Conservation (phyloP, 2,888 invertebrate species). For the Nymphalis c-album region DNA sequence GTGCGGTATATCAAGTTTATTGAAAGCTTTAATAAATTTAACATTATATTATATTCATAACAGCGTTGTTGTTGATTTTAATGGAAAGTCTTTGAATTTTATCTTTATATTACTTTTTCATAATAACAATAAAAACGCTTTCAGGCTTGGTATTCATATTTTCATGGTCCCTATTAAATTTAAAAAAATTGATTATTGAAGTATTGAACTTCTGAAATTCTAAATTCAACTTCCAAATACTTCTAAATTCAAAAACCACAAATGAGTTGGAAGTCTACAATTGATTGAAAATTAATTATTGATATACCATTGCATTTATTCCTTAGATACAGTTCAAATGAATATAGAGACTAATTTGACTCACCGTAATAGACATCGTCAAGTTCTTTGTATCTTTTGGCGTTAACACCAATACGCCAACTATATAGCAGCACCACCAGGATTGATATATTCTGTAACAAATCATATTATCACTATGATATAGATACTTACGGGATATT, state of each 20-base stretch:
- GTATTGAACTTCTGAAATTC: too few relatives aligned
- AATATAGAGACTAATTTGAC: conserved; percentile 43
- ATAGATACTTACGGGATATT: too few relatives aligned
- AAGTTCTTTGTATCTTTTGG: conserved; percentile 84
- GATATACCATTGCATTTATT: too few relatives aligned
- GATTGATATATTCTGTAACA: conserved; percentile 88
- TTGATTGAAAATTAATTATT: too few relatives aligned
- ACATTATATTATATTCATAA: too few relatives aligned
- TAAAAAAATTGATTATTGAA: too few relatives aligned
- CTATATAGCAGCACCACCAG: conserved; percentile 87
- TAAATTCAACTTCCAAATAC: too few relatives aligned
- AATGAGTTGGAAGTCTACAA: too few relatives aligned
- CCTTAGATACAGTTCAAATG: background rate
- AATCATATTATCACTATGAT: conserved; percentile 11
- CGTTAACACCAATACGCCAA: conserved; percentile 88
- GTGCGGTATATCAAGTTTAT: too few relatives aligned
- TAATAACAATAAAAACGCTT: background rate
- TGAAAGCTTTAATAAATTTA: too few relatives aligned
- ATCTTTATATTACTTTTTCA: background rate
- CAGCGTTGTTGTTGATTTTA: background rate
- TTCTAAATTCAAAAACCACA: too few relatives aligned
- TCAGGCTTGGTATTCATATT: background rate
- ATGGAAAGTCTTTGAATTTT: background rate
- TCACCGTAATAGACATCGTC: conserved; percentile 90
- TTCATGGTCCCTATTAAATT: too few relatives aligned